These are phyloP conservation scores for Canis aureus DNA, from an alignment of 2,113 vertebrate species.

Conservation along the genomic window DNA sequence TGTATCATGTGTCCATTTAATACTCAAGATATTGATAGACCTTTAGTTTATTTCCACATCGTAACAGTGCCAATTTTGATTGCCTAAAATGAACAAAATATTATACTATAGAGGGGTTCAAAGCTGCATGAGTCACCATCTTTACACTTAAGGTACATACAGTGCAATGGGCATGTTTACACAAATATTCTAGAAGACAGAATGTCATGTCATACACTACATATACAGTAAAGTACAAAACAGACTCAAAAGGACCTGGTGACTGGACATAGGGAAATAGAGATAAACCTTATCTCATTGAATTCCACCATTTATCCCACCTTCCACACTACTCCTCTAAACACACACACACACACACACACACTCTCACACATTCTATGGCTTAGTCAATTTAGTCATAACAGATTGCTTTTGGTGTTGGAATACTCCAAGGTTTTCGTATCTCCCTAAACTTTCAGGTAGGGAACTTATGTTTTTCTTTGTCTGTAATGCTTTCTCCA, in stretches of 20 bases:
- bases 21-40: neutral
- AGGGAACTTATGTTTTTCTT: neutral
- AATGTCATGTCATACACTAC: neutral
- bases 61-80: neutral
- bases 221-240: neutral
- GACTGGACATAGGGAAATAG: neutral
- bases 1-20: neutral
- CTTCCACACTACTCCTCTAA: neutral
- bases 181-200: neutral
- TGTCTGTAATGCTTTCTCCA: neutral
- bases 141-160: neutral
- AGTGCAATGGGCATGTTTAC: neutral
- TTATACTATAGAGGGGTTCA: neutral
- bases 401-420: neutral
- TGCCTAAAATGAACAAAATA: neutral
- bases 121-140: neutral
- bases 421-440: neutral
- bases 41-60: neutral
- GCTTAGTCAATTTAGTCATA: neutral
- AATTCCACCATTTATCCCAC: neutral
- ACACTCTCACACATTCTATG: neutral
- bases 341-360: neutral
- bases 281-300: neutral
- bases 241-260: neutral
- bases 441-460: neutral